Evolutionary conservation across 2,113 vertebrate species (phyloP).

Genomic region (Pedetes capensis): DNA sequence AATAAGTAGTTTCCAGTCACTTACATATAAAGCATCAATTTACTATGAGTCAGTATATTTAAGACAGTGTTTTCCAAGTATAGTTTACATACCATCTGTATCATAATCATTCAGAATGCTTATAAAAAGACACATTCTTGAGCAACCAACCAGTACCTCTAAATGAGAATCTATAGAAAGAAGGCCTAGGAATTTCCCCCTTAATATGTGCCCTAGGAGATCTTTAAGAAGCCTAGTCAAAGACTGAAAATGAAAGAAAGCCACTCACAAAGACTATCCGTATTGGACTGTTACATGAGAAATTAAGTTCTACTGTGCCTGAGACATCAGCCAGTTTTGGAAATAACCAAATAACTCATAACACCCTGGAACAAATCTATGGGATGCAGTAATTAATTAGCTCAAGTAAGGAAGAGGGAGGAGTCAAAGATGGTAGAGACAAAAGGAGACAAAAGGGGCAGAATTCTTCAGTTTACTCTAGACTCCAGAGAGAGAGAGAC

Average conservation of each 20-base stretch:
- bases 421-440: not conserved
- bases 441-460: not conserved
- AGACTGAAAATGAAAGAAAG: slow-evolving; percentile 10
- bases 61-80: slow-evolving; percentile 13
- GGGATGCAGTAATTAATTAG: not conserved
- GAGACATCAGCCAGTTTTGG: not conserved
- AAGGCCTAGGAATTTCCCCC: not conserved
- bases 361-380: not conserved
- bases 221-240: slow-evolving; percentile 10
- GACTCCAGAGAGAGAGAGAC: not conserved
- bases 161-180: slow-evolving; percentile 37
- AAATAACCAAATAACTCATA: slow-evolving; percentile 1
- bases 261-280: not conserved
- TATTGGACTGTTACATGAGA: not conserved
- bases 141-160: not conserved
- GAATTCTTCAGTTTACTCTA: not conserved
- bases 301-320: not conserved
- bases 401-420: not conserved
- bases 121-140: slow-evolving; percentile 1
- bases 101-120: slow-evolving; percentile 7
- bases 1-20: not conserved
- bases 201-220: not conserved
- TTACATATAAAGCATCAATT: not conserved
- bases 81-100: not conserved
- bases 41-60: slow-evolving; percentile 2